phyloP scores from a whole-genome alignment of 2,113 vertebrate species.

The Bubo scandiacus region DNA sequence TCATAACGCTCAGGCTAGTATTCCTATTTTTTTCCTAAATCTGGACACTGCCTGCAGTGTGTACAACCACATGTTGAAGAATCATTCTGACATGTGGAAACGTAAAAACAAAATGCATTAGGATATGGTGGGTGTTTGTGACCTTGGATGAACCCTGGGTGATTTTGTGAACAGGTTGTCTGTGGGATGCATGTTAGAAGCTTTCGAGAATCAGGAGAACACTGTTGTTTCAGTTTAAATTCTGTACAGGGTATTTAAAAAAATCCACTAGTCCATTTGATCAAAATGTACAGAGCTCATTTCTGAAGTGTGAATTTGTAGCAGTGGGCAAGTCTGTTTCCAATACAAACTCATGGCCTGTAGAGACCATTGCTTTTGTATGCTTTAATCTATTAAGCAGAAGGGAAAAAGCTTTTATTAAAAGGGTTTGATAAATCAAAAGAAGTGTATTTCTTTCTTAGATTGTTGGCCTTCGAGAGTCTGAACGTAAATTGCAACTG shows the following conservation, averaged over 20 bases:
- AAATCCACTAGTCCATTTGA: not conserved
- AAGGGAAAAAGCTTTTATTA: not conserved
- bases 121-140: not conserved
- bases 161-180: not conserved
- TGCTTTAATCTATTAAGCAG: not conserved
- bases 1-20: not conserved
- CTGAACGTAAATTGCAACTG: constrained; percentile 75
- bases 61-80: not conserved
- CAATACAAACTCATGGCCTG: not conserved
- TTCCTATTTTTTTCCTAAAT: not conserved
- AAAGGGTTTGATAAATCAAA: not conserved
- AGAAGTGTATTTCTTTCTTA: constrained; percentile 51
- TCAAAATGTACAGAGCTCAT: not conserved
- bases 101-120: not conserved
- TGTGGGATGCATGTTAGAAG: not conserved
- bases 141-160: not conserved
- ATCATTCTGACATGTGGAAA: not conserved
- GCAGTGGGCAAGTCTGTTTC: not conserved
- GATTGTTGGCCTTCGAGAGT: constrained; percentile 84
- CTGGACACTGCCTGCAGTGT: not conserved
- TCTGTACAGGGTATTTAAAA: not conserved
- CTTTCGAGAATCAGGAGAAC: not conserved
- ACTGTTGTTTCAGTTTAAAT: not conserved
- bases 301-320: not conserved
- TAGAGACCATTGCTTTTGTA: not conserved